Evolutionary conservation across 2,888 invertebrate species (phyloP).

Genomic region (Dimorphilus gyrociliatus): DNA sequence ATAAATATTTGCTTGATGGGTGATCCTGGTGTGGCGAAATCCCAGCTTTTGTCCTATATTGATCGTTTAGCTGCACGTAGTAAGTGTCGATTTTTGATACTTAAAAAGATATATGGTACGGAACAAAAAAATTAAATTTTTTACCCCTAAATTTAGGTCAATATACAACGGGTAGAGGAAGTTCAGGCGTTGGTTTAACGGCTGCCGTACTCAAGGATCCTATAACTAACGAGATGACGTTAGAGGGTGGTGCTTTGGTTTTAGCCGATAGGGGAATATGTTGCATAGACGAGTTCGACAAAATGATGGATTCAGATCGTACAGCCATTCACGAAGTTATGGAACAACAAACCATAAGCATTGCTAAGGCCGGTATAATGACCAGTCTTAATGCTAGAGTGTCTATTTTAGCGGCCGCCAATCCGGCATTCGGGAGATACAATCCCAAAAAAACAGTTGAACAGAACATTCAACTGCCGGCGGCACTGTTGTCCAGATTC

Average conservation of each 20-base stretch:
- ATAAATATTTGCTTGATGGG: slow-evolving; percentile 99
- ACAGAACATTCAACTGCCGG: slow-evolving; percentile 93
- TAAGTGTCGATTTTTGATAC: slow-evolving; percentile 26
- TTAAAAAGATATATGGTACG: not conserved
- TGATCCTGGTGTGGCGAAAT: slow-evolving; percentile 98
- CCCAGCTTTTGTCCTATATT: slow-evolving; percentile 83
- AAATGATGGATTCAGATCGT: slow-evolving; percentile 74
- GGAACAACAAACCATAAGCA: slow-evolving; percentile 98
- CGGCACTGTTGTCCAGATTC: slow-evolving; percentile 85
- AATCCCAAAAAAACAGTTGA: slow-evolving; percentile 83
- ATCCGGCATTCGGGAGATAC: slow-evolving; percentile 95
- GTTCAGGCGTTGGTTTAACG: slow-evolving; percentile 94
- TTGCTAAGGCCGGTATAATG: slow-evolving; percentile 99
- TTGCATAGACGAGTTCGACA: slow-evolving; percentile 99
- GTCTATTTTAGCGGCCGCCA: slow-evolving; percentile 92
- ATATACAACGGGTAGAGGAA: slow-evolving; percentile 88
- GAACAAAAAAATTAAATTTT: not conserved
- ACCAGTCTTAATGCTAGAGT: slow-evolving; percentile 92
- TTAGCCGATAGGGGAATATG: slow-evolving; percentile 91
- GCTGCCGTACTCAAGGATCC: slow-evolving; percentile 97
- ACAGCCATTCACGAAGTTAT: slow-evolving; percentile 39
- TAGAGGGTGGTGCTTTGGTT: slow-evolving; percentile 75
- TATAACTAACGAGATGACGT: slow-evolving; percentile 86
- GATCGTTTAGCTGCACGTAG: slow-evolving; percentile 77
- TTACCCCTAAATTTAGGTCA: slow-evolving; percentile 49